Evolutionary conservation across 2,113 vertebrate species (phyloP), one percentile per base, ranked within the genome.

Genomic region (Octodon degus): DNA sequence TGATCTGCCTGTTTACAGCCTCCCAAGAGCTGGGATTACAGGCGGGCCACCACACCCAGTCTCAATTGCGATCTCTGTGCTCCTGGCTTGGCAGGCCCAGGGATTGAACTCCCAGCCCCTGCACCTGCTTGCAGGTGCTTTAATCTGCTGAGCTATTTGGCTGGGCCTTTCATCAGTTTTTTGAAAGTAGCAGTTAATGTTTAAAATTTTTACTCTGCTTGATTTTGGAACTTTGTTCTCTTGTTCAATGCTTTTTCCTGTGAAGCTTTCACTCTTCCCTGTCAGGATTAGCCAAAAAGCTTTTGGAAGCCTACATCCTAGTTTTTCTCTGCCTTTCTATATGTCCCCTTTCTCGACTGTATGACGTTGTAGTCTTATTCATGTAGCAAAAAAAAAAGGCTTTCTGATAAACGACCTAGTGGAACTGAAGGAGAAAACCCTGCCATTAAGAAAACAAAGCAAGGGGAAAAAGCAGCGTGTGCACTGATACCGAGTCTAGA

Each of bases 401-500:
- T 90, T 11, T 74, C 19, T 88, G 32, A 82, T 86, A 74, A 87
- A 90, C 58, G 30, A 60, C 40, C 22, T 76, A 20, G 19, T 87
- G 20, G 32, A 87, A 82, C n/a, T 93, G 32, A 94, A 82, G 37
- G 32, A 47, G 32, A 93, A 90, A 60, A 19, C 7, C n/a, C 65
- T 81, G 13, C 7, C 37, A 32, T 63, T 43, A 68, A 53, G n/a
- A 86, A 58, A 90, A 47, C 2, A 34, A 93, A 37, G n/a, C 13
- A 40, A 40, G 14, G 37, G 24, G 25, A 76, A 47, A 91, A 58
- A 76, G 85, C 2, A 84, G 40, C 58, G 40, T 60, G 63, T 96
- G 32, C 58, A 91, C 32, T 82, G 76, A 34, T 86, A 19, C 47
- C 43, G n/a, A 86, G 65, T 91, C 47, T 91, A 96, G 13, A 58